Evolutionary conservation across 2,888 invertebrate genomes (phyloP), one percentile per base, ranked within the genome.

Genomic region (Blera fallax): DNA sequence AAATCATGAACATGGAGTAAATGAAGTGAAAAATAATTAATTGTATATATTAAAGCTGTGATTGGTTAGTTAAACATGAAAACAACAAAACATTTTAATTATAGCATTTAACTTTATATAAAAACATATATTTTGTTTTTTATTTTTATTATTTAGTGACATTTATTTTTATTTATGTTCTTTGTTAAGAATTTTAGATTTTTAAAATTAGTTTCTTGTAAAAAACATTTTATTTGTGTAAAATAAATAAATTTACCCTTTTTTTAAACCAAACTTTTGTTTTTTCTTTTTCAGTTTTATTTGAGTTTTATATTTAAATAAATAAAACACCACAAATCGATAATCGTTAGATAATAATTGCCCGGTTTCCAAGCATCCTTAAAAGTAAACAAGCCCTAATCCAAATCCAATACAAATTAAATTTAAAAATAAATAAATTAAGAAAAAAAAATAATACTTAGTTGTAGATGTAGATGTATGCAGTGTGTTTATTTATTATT

Each of bases 1-100:
- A 48, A 52, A 56, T 21, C 29, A 50, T 50, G 58, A 34, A 27
- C 16, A 48, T 48, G 56, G 56, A 40, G 45, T 27, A 60, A 62
- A 70, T 67, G 34, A 67, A 48, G 70, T 29, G 29, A 73, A 45
- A n/a, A 60, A 43, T 18, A 60, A 37, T 43, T 80, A 54, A 43
- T 60, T 87, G 82, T 87, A 87, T 78, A 87, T 87, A 87, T 82
- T 87, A 87, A 82, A 87, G 77, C 87, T 87, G 87, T 87, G 87
- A 87, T 87, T 87, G 87, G 87, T 87, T 87, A 87, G 77, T 73
- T 78, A 60, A 69, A 74, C 21, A 56, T 54, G 72, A n/a, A 50
- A n/a, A 64, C 6, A 18, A 8, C 18, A 3, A 27, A 40, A 32
- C 7, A 27, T 11, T 37, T n/a, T 8, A 54, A 70, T 11, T 56